Evolutionary conservation across 1,140 invertebrate genomes (phyloP).

Genomic region (Drosophila mayri): DNA sequence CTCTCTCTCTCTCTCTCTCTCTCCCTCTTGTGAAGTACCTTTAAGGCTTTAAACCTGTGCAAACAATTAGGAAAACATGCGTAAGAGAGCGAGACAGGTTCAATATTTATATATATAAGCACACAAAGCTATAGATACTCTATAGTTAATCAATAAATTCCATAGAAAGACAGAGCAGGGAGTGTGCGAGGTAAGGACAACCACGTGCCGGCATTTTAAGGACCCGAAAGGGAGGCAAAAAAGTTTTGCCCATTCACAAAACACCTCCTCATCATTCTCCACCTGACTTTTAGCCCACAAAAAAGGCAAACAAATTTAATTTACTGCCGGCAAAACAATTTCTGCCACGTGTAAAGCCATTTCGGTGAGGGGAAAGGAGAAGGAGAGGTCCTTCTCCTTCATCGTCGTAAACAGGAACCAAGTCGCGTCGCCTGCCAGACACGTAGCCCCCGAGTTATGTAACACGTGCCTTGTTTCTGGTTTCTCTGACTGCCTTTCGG

Average conservation of each 20-base stretch:
- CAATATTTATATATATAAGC: slow-evolving; percentile 16
- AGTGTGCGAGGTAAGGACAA: slow-evolving; percentile 28
- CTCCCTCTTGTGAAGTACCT: not conserved
- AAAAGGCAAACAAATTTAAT: slow-evolving; percentile 76
- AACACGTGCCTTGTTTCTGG: slow-evolving; percentile 66
- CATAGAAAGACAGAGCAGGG: slow-evolving; percentile 1
- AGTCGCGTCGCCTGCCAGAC: slow-evolving; percentile 65
- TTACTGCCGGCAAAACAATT: slow-evolving; percentile 78
- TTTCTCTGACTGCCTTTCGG: slow-evolving; percentile 18
- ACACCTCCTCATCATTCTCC: not conserved
- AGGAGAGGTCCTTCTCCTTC: not conserved
- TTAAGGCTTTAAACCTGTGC: slow-evolving; percentile 40
- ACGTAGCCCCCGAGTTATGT: slow-evolving; percentile 72
- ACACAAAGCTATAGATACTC: slow-evolving; percentile 13
- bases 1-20: too few relatives aligned
- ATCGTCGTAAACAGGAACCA: slow-evolving; percentile 30
- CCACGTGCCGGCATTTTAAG: slow-evolving; percentile 65
- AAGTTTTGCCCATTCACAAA: slow-evolving; percentile 1
- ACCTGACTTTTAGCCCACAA: slow-evolving; percentile 1
- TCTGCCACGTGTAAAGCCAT: slow-evolving; percentile 70
- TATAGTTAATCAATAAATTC: slow-evolving; percentile 72
- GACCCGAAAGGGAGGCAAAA: slow-evolving; percentile 4
- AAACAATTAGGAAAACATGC: slow-evolving; percentile 36
- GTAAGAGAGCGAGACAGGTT: slow-evolving; percentile 7
- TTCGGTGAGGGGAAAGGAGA: not conserved